phyloP scores from a whole-genome alignment of 2,113 vertebrate species.

The Promerops cafer region DNA sequence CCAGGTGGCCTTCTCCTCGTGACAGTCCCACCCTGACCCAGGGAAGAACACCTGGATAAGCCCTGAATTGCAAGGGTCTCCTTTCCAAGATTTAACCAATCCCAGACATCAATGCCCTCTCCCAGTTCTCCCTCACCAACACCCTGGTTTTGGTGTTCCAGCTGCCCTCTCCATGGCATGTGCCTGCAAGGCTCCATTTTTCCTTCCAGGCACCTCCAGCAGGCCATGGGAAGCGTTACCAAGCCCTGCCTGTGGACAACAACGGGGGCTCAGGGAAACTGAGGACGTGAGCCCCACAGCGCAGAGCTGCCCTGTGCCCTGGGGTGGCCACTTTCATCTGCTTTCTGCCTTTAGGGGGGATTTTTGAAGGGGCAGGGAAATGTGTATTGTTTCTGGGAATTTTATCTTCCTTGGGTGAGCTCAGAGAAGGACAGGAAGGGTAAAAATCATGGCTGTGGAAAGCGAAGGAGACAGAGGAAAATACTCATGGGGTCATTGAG shows the following conservation, averaged over 20 bases:
- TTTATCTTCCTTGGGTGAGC: background rate
- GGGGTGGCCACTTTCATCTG: background rate
- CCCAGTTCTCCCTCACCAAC: background rate
- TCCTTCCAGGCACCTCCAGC: background rate
- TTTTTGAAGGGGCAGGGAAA: background rate
- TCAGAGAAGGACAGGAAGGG: background rate
- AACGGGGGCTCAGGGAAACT: rapidly evolving
- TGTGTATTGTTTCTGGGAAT: background rate
- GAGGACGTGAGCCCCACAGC: background rate
- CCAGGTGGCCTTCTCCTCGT: rapidly evolving
- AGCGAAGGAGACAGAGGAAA: background rate
- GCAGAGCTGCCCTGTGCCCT: background rate
- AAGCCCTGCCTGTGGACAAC: background rate
- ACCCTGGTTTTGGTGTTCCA: background rate
- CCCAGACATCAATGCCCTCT: background rate
- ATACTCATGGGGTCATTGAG: background rate
- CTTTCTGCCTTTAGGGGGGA: background rate
- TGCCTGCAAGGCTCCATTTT: background rate
- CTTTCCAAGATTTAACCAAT: background rate
- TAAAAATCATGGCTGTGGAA: background rate
- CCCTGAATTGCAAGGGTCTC: background rate
- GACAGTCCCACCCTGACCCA: background rate
- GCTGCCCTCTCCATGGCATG: background rate
- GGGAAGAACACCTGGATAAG: background rate
- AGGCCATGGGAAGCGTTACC: background rate